phyloP scores from a whole-genome alignment of 37 sponge, comb jelly and placozoan species.

The Cliona cf. orientalis region DNA sequence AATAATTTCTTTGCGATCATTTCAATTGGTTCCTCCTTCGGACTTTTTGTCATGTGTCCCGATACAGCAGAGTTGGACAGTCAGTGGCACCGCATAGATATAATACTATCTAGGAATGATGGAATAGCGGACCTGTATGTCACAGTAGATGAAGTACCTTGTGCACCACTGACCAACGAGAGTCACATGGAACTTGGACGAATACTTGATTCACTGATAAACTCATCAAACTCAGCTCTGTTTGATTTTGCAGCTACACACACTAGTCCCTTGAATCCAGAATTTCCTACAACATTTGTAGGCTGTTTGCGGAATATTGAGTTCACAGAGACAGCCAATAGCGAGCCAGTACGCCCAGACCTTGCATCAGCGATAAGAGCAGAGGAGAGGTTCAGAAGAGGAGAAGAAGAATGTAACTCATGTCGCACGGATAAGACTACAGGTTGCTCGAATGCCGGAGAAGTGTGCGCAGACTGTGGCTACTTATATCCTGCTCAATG shows the following conservation, averaged over 20 bases:
- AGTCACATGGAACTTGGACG: not conserved
- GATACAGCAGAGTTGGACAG: no score
- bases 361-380: constrained; percentile 2
- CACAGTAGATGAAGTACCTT: no score
- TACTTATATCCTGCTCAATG: not conserved
- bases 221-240: no score
- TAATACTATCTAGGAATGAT: not conserved
- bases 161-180: no score
- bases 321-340: not conserved
- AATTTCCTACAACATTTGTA: constrained; percentile 9
- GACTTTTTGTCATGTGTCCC: no score
- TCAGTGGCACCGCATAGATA: constrained; percentile 26
- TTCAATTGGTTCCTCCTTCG: no score
- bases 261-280: not conserved
- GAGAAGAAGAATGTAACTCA: no score
- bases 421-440: no score
- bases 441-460: not conserved
- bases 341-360: constrained; percentile 15
- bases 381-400: not conserved
- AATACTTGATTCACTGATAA: not conserved
- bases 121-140: not conserved
- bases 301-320: constrained; percentile 31
- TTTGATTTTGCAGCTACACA: constrained; percentile 8
- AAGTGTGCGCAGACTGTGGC: not conserved
- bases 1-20: no score